Evolutionary conservation across 1,140 invertebrate species (phyloP).

Genomic region (Pemphigus obesinymphae): DNA sequence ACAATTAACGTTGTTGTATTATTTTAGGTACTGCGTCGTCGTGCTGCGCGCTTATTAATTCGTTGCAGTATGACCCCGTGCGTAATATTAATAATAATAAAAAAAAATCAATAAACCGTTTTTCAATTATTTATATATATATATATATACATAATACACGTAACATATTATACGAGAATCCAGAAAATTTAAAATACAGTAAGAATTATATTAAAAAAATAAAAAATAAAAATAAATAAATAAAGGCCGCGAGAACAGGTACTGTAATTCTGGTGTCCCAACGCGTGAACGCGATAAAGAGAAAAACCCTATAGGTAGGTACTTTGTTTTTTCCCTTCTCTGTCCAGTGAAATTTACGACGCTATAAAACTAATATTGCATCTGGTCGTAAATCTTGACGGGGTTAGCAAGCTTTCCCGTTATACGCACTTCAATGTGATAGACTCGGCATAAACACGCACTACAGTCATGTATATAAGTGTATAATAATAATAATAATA

Average conservation of each 20-base stretch:
- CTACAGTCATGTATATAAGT: neutral
- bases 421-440: slow-evolving; percentile 31
- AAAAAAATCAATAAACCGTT: neutral
- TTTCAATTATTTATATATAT: neutral
- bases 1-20: too few relatives aligned
- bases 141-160: neutral
- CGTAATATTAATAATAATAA: neutral
- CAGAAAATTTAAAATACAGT: neutral
- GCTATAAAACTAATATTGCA: slow-evolving; percentile 37
- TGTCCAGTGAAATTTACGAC: slow-evolving; percentile 29
- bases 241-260: slow-evolving; percentile 3
- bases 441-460: slow-evolving; percentile 31
- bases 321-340: slow-evolving; percentile 31
- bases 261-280: slow-evolving; percentile 25
- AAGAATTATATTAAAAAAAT: neutral
- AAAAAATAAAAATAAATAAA: neutral
- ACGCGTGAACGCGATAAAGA: slow-evolving; percentile 34
- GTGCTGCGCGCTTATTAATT: neutral
- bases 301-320: slow-evolving; percentile 13
- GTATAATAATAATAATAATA: neutral
- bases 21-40: too few relatives aligned
- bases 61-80: too few relatives aligned
- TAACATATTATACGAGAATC: neutral
- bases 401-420: slow-evolving; percentile 30
- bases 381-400: slow-evolving; percentile 31